Conservation (phyloP, 2,888 invertebrate species). For the Ypsolopha scabrella region DNA sequence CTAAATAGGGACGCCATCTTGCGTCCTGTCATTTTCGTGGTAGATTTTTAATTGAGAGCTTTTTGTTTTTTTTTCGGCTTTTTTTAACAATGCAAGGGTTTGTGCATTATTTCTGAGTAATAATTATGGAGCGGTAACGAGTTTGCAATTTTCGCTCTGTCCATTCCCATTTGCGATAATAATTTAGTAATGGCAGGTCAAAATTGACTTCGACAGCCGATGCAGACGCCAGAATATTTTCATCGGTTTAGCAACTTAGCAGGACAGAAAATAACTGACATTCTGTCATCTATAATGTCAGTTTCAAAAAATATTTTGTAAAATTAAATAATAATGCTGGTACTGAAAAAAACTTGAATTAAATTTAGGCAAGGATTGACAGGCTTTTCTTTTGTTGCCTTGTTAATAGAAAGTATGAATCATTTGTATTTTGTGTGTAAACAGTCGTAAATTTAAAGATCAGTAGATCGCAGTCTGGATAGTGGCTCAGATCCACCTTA, state of each 20-base stretch:
- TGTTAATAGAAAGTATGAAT: too few species aligned
- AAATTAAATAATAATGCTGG: neutral
- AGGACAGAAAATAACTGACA: neutral
- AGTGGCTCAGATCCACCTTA: too few species aligned
- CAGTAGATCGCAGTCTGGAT: too few species aligned
- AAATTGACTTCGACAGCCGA: neutral
- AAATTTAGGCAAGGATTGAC: too few species aligned
- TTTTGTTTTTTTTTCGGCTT: conserved; percentile 18
- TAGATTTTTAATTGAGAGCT: conserved; percentile 14
- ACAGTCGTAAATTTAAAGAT: too few species aligned
- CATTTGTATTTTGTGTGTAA: too few species aligned
- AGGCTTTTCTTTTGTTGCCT: too few species aligned
- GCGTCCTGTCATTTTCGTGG: conserved; percentile 50
- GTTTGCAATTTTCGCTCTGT: conserved; percentile 15
- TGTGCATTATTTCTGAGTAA: conserved; percentile 57
- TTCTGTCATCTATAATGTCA: neutral
- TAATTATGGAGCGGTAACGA: conserved; percentile 62
- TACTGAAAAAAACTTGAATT: neutral
- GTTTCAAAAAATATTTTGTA: neutral
- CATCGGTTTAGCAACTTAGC: neutral
- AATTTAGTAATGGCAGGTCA: conserved; percentile 3
- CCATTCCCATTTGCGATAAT: neutral
- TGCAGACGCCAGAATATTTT: neutral
- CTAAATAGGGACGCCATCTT: conserved; percentile 68
- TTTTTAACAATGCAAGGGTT: conserved; percentile 50